Conservation (phyloP, 2,888 invertebrate species). For the Acrobasis repandana region DNA sequence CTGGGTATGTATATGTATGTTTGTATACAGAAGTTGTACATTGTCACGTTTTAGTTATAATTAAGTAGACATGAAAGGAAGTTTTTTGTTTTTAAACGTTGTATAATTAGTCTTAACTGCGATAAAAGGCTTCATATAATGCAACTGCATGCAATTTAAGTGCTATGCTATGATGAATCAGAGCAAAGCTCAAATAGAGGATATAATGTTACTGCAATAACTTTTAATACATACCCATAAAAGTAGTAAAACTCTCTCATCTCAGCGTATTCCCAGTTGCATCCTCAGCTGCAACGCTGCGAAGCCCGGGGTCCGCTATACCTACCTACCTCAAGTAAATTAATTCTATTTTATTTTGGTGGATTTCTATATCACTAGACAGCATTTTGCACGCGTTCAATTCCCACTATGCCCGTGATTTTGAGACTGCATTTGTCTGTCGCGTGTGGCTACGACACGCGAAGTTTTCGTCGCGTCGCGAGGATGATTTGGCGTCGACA, state of each 20-base stretch:
- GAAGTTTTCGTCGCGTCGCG: constrained; percentile 1
- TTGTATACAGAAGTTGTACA: neutral
- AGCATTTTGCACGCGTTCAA: neutral
- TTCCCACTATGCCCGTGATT: neutral
- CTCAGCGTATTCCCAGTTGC: too few relatives aligned
- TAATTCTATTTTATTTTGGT: too few relatives aligned
- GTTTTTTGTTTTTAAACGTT: neutral
- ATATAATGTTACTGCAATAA: neutral
- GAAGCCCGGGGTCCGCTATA: too few relatives aligned
- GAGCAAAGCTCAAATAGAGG: neutral
- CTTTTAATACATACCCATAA: neutral
- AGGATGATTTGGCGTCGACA: constrained; percentile 20
- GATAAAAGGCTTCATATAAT: neutral
- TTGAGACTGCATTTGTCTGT: constrained; percentile 2
- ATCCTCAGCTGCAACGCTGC: too few relatives aligned
- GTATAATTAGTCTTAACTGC: neutral
- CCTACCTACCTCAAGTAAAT: too few relatives aligned
- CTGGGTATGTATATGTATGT: too few relatives aligned
- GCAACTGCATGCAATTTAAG: neutral
- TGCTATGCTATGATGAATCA: neutral
- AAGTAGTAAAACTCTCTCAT: too few relatives aligned
- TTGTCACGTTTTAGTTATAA: neutral
- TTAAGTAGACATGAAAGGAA: neutral
- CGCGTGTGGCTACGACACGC: constrained; percentile 8
- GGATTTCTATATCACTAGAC: neutral